Conservation (phyloP, 2,113 vertebrate species). For the Cyprinodon variegatus region DNA sequence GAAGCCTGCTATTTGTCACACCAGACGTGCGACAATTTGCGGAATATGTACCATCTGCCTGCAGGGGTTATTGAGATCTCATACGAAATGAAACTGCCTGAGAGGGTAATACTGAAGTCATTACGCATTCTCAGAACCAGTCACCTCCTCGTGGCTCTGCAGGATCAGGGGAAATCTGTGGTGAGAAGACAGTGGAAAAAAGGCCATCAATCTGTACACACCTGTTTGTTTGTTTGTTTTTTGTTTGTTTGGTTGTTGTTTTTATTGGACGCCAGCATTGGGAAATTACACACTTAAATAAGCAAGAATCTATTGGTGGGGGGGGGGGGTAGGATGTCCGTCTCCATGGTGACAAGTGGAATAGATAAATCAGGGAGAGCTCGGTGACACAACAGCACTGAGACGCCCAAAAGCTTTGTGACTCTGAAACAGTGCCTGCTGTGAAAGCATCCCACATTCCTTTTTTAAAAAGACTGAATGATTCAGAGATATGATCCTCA, state of each 20-base stretch:
- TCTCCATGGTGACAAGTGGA: slow-evolving; percentile 63
- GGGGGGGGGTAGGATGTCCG: slow-evolving; percentile 29
- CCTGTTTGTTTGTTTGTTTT: slow-evolving; percentile 8
- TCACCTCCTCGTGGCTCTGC: slow-evolving; percentile 38
- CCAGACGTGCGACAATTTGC: slow-evolving; percentile 27
- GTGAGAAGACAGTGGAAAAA: not conserved
- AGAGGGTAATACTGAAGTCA: slow-evolving; percentile 43
- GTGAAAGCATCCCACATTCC: slow-evolving; percentile 42
- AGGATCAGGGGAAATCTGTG: slow-evolving; percentile 25
- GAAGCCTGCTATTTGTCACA: slow-evolving; percentile 53
- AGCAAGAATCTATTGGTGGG: slow-evolving; percentile 22
- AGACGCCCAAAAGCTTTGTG: slow-evolving; percentile 45
- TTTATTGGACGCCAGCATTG: not conserved
- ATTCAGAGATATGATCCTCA: slow-evolving; percentile 27
- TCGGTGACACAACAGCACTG: slow-evolving; percentile 41
- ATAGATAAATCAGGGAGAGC: slow-evolving; percentile 56
- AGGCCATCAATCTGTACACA: not conserved
- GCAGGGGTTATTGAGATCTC: slow-evolving; percentile 18
- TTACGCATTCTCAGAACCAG: slow-evolving; percentile 46
- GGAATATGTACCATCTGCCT: slow-evolving; percentile 15
- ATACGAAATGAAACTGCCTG: slow-evolving; percentile 49
- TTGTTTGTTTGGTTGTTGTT: not conserved
- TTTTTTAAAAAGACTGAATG: rapidly evolving
- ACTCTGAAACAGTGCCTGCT: slow-evolving; percentile 35
- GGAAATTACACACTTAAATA: slow-evolving; percentile 40